Evolutionary conservation across 2,113 vertebrate species (phyloP), one percentile per base, ranked within the genome.

Genomic region (Semicossyphus pulcher): DNA sequence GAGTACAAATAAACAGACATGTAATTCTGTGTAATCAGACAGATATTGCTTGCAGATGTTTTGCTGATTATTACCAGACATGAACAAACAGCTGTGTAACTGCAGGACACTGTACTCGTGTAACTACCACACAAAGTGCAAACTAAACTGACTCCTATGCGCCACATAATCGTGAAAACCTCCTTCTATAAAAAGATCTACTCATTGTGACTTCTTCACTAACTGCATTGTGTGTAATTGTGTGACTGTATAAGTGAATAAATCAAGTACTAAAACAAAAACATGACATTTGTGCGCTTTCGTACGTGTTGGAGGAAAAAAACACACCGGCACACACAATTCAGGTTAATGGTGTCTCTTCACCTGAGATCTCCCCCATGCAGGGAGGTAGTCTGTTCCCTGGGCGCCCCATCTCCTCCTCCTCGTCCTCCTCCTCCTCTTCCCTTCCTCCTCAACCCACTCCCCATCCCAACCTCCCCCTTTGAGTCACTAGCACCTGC

Each of bases 361-460:
- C 92, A 92, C 91, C 87, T 92, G 90, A 95, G 92, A 83, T 94
- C 90, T 93, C 92, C 92, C 92, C 90, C 90, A 93, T 94, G 93
- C 90, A 95, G 93, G 91, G 91, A 93, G 92, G 93, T 94, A 94
- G 94, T 94, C 93, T 93, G 86, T 89, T 83, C 88, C 90, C 69
- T 84, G 84, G 87, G 81, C 45, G 37, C 49, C 78, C 81, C 76
- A 70, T 78, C 73, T 78, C 84, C 83, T 85, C 51, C 56, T 45
- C 64, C 66, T 26, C 45, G 9, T n/a, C 51, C 41, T 9, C 31
- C 66, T n/a, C 12, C 25, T 25, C 51, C 45, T 52, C 5, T n/a
- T n/a, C 44, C 25, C 47, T 32, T 12, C 56, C 54, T 65, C 48
- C 51, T 52, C 47, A 66, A 63, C 29, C 47, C 45, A 49, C 31